Percentiles rank a stretch among this genome's conserved stretches.
Evolutionary conservation across 37 sponge, comb jelly and placozoan genomes (phyloP).

Genomic region (Tethya wilhelma): DNA sequence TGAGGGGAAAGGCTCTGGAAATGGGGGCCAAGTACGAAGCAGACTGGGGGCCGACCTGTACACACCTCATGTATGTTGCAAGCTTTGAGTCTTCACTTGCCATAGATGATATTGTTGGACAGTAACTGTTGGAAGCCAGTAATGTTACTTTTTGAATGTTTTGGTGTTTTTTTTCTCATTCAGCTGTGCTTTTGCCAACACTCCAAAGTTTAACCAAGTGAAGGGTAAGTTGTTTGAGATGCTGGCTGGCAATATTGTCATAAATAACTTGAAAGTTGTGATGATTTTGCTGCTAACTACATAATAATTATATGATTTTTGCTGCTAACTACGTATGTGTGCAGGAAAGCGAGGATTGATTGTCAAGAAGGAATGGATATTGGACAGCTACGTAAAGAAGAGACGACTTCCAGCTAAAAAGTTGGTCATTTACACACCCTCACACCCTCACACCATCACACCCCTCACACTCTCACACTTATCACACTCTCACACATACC

Average conservation of each 20-base stretch:
- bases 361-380: constrained; percentile 81
- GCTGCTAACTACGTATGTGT: constrained; percentile 1
- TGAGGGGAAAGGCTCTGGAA: constrained; percentile 79
- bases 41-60: constrained; percentile 82
- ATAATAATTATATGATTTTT: too few species aligned
- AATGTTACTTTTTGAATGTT: neutral
- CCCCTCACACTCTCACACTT: too few species aligned
- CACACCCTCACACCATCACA: too few species aligned
- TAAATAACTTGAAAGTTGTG: too few species aligned
- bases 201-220: constrained; percentile 94
- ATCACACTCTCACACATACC: neutral
- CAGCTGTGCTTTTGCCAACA: constrained; percentile 93
- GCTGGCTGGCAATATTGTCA: too few species aligned
- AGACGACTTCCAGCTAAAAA: constrained; percentile 56
- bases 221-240: constrained; percentile 31
- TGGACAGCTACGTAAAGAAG: constrained; percentile 63
- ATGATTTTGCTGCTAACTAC: too few species aligned
- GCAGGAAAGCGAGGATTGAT: constrained; percentile 36
- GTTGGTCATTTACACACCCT: too few species aligned
- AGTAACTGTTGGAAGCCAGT: neutral
- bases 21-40: constrained; percentile 84
- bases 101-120: neutral
- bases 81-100: neutral
- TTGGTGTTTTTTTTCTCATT: neutral
- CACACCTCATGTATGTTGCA: constrained; percentile 91